Base-by-base conservation (phyloP, 2,888 invertebrate genomes). In the Linhomoeus sp. region DNA sequence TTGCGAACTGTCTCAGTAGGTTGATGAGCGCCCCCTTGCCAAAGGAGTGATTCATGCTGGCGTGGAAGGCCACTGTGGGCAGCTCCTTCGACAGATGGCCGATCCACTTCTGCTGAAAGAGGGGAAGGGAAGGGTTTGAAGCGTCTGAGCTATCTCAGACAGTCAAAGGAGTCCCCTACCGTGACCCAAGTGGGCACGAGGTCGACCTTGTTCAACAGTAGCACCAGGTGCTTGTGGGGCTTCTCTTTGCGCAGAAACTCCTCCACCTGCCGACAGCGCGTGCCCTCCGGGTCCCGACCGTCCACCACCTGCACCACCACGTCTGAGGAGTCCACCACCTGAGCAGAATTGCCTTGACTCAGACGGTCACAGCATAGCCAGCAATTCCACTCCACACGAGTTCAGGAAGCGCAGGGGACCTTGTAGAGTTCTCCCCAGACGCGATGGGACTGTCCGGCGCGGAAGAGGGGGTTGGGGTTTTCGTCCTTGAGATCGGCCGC, bases 351-450 rank as follows among this genome's bases (percentile, higher is more conserved):
- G n/a, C n/a, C n/a, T n/a, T n/a, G n/a, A n/a, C n/a, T n/a, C n/a
- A n/a, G n/a, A n/a, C n/a, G n/a, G n/a, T n/a, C n/a, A n/a, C n/a
- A n/a, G n/a, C n/a, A 29, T 5, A 20, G 14, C 14, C 20, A 15
- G 20, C 40, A 23, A 22, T 40, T 40, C 23, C 3, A 38, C 38
- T 7, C n/a, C n/a, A n/a, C n/a, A n/a, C n/a, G n/a, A n/a, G n/a
- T n/a, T n/a, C n/a, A n/a, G n/a, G n/a, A n/a, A n/a, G n/a, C n/a
- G n/a, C 20, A 25, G 15, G 36, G 23, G 46, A 94, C 97, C 75
- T 99, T 99, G 66, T 94, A 90, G 41, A 99, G 68, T 66, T 99
- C 97, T 71, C 87, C 90, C 97, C 97, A 99, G 60, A 99, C 90
- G 56, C 97, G 76, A 69, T 77, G 85, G 57, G 92, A 94, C 69